Evolutionary conservation across 2,888 invertebrate genomes (phyloP).

Genomic region (Didymodactylos carnosus): DNA sequence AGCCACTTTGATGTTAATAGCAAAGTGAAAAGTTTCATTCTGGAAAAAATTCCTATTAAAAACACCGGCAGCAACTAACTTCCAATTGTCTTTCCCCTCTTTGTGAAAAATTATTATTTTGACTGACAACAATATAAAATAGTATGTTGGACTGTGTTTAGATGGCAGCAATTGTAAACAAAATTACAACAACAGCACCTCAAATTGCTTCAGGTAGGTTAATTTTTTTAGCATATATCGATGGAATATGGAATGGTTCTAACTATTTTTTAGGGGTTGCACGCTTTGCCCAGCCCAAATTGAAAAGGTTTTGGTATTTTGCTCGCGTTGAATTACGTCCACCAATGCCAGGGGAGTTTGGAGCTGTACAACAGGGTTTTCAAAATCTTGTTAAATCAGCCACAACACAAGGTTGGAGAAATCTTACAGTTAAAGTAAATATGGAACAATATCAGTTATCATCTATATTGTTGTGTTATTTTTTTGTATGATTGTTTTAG

Average conservation of each 20-base stretch:
- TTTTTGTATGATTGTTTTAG: slow-evolving; percentile 29
- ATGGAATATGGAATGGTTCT: not conserved
- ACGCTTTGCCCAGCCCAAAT: not conserved
- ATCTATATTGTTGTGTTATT: not conserved
- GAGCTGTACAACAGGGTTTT: slow-evolving; percentile 37
- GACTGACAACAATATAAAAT: too few species aligned
- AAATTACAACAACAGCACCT: not conserved
- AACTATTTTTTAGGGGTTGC: not conserved
- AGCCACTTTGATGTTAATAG: too few species aligned
- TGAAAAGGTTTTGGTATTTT: slow-evolving; percentile 4
- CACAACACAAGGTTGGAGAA: slow-evolving; percentile 57
- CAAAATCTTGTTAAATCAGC: slow-evolving; percentile 49
- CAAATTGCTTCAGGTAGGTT: not conserved
- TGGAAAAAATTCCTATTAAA: too few species aligned
- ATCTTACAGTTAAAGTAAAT: slow-evolving; percentile 52
- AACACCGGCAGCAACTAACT: too few species aligned
- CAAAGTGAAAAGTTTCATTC: too few species aligned
- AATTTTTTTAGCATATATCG: not conserved
- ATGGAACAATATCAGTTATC: not conserved
- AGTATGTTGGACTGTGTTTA: too few species aligned
- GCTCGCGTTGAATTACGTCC: slow-evolving; percentile 66
- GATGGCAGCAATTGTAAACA: not conserved
- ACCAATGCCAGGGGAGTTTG: slow-evolving; percentile 56
- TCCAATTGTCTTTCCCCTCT: too few species aligned
- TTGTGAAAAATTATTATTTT: too few species aligned